Evolutionary conservation across 2,113 vertebrate species (phyloP), one percentile per base, ranked within the genome.

Genomic region (Pardalotus punctatus): DNA sequence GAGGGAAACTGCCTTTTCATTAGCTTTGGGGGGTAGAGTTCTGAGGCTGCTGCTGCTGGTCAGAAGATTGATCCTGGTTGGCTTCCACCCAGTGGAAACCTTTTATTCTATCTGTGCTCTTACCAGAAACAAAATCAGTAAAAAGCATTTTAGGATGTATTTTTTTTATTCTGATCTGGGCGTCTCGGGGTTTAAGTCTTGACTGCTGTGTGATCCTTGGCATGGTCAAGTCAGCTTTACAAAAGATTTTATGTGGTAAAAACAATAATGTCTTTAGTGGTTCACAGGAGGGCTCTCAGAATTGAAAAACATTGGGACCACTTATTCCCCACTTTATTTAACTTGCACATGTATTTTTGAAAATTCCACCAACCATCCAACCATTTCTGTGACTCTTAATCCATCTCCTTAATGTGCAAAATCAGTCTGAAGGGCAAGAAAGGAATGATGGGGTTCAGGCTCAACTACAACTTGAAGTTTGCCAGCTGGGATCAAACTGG

Each of bases 371-470:
- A 72, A 38, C 23, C 24, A 57, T 29, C 20, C 45, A 84, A 2
- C 25, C 28, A 27, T 10, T 10, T 58, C 42, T 48, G 29, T 83
- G 65, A 50, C 22, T 33, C 42, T 71, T 58, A 29, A 42, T 54
- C 29, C 35, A 28, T 38, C 53, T 90, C 33, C 47, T 12, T 62
- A 21, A 53, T 29, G 24, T 11, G 21, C 29, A 20, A 94, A 79
- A 71, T 66, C 20, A 71, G 33, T 35, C 35, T 66, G 84, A 78
- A 71, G 51, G 42, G 31, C 18, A 62, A 70, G 87, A 81, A 69
- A 27, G 14, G 14, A 21, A 35, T 0, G 0, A 12, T 64, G 14
- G 35, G 27, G 14, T 48, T 78, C 64, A 60, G 64, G 42, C 51
- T 62, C 12, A 33, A 29, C 18, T 78, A 18, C 62, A 77, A 21